A percentile compares a stretch with the other conserved stretches of the same genome.
Evolutionary conservation across 2,797 vertebrate species (phyloP).

Genomic region (Potorous gilbertii): DNA sequence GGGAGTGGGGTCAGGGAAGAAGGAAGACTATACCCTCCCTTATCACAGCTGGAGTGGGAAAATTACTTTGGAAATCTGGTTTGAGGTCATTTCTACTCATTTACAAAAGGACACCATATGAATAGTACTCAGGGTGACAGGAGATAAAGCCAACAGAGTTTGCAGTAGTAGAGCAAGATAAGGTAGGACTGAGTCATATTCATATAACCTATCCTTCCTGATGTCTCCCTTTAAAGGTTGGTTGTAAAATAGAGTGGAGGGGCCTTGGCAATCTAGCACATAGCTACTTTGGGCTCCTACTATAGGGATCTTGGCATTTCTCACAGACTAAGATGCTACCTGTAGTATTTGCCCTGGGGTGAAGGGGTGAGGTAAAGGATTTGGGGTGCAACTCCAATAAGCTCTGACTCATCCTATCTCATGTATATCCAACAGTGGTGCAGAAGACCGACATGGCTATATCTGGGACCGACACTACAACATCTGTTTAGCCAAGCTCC

Average conservation of each 20-base stretch:
- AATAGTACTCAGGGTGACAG: neutral
- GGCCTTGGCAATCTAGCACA: neutral
- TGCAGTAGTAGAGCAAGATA: neutral
- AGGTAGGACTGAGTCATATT: neutral
- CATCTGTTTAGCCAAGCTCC: slow-evolving; percentile 95
- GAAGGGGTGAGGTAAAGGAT: neutral
- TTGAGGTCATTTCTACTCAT: neutral
- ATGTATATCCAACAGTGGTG: slow-evolving; percentile 85
- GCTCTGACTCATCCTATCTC: neutral
- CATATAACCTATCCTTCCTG: neutral
- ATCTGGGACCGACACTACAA: slow-evolving; percentile 99
- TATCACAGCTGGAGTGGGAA: neutral
- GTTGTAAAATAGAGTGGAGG: neutral
- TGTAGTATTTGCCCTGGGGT: neutral
- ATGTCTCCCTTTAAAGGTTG: neutral
- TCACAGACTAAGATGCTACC: neutral
- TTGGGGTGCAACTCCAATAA: rapidly evolving
- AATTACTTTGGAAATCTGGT: neutral
- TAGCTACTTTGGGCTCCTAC: neutral
- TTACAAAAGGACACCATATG: neutral
- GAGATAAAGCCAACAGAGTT: neutral
- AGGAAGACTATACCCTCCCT: neutral
- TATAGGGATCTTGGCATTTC: rapidly evolving
- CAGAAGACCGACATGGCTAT: slow-evolving; percentile 97
- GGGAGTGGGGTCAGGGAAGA: neutral